A percentile compares a stretch with the other conserved stretches of the same genome.
Evolutionary conservation across 2,888 invertebrate genomes (phyloP).

Genomic region (Nycteola revayana): DNA sequence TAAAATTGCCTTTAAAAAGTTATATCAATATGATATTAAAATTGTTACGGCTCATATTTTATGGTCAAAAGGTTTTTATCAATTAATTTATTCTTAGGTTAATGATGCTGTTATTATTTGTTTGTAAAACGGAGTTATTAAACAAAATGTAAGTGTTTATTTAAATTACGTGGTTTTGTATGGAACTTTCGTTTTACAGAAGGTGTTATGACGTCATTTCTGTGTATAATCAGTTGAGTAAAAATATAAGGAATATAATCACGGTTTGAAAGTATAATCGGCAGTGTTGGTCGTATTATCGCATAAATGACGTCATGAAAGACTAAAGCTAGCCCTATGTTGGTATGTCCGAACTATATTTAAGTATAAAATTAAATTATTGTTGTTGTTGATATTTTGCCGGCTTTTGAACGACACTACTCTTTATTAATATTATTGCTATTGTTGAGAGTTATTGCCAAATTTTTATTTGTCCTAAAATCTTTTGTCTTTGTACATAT

Average conservation of each 20-base stretch:
- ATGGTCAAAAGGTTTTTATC: constrained; percentile 55
- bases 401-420: constrained; percentile 62
- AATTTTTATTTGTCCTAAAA: constrained; percentile 76
- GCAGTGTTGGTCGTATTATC: constrained; percentile 5
- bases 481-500: constrained; percentile 78
- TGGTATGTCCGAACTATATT: constrained; percentile 56
- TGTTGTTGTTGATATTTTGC: constrained; percentile 71
- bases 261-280: background rate
- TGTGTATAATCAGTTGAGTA: constrained; percentile 16
- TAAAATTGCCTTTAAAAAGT: constrained; percentile 52
- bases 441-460: constrained; percentile 77
- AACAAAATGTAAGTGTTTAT: constrained; percentile 41
- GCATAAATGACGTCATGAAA: constrained; percentile 35
- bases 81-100: constrained; percentile 72
- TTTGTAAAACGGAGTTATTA: constrained; percentile 57
- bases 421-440: constrained; percentile 68
- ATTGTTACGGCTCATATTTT: constrained; percentile 71
- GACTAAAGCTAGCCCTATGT: constrained; percentile 34
- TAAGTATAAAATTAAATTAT: constrained; percentile 55
- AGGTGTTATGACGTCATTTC: constrained; percentile 37
- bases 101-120: constrained; percentile 61
- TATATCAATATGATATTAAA: constrained; percentile 77
- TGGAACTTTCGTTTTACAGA: constrained; percentile 44
- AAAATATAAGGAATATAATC: background rate
- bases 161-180: constrained; percentile 47